A percentile compares a stretch with the other conserved stretches of the same genome.
Conservation (phyloP, 1,140 invertebrate genomes). For the Trissolcus basalis region DNA sequence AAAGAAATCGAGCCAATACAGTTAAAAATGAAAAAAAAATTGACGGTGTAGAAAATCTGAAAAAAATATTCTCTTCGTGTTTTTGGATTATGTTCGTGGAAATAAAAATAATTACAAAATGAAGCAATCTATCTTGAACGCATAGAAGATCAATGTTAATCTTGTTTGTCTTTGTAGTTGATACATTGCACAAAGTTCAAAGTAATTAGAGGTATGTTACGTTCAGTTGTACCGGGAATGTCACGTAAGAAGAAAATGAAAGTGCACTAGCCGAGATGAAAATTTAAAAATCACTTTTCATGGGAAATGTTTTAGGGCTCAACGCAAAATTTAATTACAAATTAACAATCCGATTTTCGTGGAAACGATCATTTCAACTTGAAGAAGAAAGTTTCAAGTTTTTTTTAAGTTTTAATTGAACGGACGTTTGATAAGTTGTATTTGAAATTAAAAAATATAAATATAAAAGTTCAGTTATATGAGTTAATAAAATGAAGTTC, state of each 20-base stretch:
- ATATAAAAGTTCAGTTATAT: too few relatives aligned
- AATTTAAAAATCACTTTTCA: constrained; percentile 4
- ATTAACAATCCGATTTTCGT: background rate
- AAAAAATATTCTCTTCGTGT: background rate
- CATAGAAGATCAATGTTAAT: constrained; percentile 41
- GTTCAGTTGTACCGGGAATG: constrained; percentile 21
- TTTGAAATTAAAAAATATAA: too few relatives aligned
- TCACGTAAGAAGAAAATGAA: constrained; percentile 47
- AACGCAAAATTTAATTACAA: too few relatives aligned
- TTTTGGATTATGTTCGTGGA: background rate
- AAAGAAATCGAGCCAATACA: too few relatives aligned
- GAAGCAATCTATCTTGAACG: too few relatives aligned
- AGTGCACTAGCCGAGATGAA: constrained; percentile 23
- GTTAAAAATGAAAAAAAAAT: background rate
- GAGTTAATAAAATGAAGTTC: too few relatives aligned
- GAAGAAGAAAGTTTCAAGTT: too few relatives aligned
- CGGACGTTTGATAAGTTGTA: too few relatives aligned
- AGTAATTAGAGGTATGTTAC: constrained; percentile 35
- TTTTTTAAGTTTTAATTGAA: too few relatives aligned
- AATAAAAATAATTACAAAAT: background rate
- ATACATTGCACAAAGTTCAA: constrained; percentile 37
- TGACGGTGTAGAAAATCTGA: background rate
- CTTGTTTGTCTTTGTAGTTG: constrained; percentile 13
- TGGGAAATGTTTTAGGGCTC: background rate
- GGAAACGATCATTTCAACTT: background rate